Evolutionary conservation across 2,888 invertebrate species (phyloP).

Genomic region (Xylota sylvarum): DNA sequence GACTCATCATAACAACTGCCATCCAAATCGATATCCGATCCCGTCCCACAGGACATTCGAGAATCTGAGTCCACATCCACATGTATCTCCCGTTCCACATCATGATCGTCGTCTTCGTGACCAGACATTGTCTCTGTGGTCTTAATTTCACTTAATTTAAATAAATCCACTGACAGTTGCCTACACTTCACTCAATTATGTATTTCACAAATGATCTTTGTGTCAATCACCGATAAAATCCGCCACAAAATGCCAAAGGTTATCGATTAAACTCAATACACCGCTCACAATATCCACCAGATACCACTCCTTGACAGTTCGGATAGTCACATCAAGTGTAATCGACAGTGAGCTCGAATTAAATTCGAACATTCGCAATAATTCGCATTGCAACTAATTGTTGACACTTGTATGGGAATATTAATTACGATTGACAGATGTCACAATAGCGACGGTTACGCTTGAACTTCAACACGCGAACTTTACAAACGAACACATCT

Average conservation of each 20-base stretch:
- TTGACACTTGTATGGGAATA: slow-evolving; percentile 24
- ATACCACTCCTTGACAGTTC: slow-evolving; percentile 70
- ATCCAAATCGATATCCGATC: slow-evolving; percentile 85
- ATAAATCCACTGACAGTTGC: background rate
- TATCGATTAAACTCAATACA: slow-evolving; percentile 53
- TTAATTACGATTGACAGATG: slow-evolving; percentile 55
- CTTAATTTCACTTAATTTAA: slow-evolving; percentile 21
- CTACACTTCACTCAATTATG: background rate
- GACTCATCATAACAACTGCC: slow-evolving; percentile 85
- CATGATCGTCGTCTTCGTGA: slow-evolving; percentile 83
- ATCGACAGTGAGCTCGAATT: slow-evolving; percentile 70
- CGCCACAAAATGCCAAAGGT: slow-evolving; percentile 56
- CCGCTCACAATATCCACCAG: slow-evolving; percentile 65
- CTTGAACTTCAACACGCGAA: background rate
- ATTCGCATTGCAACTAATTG: slow-evolving; percentile 60
- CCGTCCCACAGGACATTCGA: slow-evolving; percentile 84
- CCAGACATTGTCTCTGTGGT: slow-evolving; percentile 82
- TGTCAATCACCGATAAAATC: slow-evolving; percentile 62
- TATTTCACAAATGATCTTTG: background rate
- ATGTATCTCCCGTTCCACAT: slow-evolving; percentile 84
- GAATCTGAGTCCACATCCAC: slow-evolving; percentile 85
- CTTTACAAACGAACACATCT: slow-evolving; percentile 61
- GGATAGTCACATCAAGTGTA: slow-evolving; percentile 71
- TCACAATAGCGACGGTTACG: slow-evolving; percentile 64
- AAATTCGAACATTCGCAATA: slow-evolving; percentile 70